These are phyloP conservation scores for Portevinia maculata DNA, from an alignment of 2,888 invertebrate species.

Conservation along the genomic window DNA sequence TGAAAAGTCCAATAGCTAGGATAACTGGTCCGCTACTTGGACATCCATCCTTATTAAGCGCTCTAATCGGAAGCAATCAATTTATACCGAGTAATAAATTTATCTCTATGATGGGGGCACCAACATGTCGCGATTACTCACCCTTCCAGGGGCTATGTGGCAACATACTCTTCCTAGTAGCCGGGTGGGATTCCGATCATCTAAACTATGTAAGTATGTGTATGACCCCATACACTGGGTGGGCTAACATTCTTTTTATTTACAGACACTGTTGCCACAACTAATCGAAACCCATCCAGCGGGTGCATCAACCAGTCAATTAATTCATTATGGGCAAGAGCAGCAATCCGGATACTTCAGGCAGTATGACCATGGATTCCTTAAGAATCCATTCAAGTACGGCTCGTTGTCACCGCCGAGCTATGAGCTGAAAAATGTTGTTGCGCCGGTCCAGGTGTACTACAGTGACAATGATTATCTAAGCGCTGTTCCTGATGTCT, in stretches of 20 bases:
- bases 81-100: constrained; percentile 83
- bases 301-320: no score
- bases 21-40: constrained; percentile 82
- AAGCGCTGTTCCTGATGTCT: no score
- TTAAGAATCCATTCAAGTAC: constrained; percentile 84
- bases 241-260: constrained; percentile 83
- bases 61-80: no score
- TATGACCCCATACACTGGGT: constrained; percentile 84
- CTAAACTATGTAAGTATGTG: no score
- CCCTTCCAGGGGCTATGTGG: constrained; percentile 78
- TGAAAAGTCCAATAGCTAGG: constrained; percentile 83
- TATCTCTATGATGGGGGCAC: constrained; percentile 80
- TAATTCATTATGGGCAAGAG: constrained; percentile 88
- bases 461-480: constrained; percentile 88
- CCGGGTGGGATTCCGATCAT: no score
- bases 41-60: no score
- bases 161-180: constrained; percentile 78
- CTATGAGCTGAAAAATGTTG: no score
- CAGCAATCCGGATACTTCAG: constrained; percentile 83
- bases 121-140: no score
- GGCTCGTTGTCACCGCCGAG: no score
- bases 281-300: no score
- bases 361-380: constrained; percentile 83
- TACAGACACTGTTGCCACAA: constrained; percentile 88
- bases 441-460: constrained; percentile 86